phyloP scores from a whole-genome alignment of 2,888 invertebrate genomes.

The Odiellus spinosus region DNA sequence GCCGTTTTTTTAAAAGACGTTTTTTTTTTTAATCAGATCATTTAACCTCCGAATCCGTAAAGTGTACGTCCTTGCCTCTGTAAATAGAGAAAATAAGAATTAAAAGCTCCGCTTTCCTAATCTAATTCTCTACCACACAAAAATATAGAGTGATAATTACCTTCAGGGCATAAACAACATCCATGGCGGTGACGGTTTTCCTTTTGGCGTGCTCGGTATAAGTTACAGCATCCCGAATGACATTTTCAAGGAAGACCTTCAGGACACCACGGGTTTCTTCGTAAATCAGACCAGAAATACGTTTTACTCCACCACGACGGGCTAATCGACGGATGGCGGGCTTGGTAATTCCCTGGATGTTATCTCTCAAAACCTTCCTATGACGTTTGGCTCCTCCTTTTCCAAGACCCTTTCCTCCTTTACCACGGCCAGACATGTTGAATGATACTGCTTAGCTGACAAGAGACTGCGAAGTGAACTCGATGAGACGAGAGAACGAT shows the following conservation, averaged over 20 bases:
- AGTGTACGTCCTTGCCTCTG: slow-evolving; percentile 61
- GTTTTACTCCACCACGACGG: slow-evolving; percentile 37
- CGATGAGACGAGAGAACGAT: no score
- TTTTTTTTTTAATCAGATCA: not conserved
- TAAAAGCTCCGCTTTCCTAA: no score
- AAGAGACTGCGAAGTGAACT: no score
- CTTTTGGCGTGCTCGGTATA: slow-evolving; percentile 75
- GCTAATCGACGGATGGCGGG: slow-evolving; percentile 61
- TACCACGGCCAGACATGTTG: slow-evolving; percentile 58
- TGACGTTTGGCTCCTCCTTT: slow-evolving; percentile 70
- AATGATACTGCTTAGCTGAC: no score
- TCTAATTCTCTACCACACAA: no score
- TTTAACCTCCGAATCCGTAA: slow-evolving; percentile 56
- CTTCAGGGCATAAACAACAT: slow-evolving; percentile 73
- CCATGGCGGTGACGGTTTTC: slow-evolving; percentile 77
- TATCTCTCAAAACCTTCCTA: slow-evolving; percentile 46
- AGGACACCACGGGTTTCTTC: slow-evolving; percentile 62
- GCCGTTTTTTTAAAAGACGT: slow-evolving; percentile 1
- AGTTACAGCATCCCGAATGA: slow-evolving; percentile 67
- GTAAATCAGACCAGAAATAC: slow-evolving; percentile 20
- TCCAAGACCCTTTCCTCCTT: slow-evolving; percentile 60
- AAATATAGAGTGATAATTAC: no score
- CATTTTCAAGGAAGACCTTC: slow-evolving; percentile 65
- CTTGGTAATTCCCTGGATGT: slow-evolving; percentile 61
- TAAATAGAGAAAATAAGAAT: no score